Base-by-base conservation (phyloP, 2,888 invertebrate species). In the Automeris io region DNA sequence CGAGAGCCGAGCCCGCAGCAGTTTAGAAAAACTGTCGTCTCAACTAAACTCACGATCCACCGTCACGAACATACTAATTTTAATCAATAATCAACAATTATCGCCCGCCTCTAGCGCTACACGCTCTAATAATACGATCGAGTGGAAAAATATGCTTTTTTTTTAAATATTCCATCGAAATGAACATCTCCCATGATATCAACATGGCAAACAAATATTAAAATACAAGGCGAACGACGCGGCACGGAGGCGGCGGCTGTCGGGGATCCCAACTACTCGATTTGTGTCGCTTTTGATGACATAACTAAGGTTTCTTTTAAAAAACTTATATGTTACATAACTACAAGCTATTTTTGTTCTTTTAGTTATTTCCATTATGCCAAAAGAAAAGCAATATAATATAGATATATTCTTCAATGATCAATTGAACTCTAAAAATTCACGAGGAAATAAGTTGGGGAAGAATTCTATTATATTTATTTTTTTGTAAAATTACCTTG, bases 51-150 rank as follows among this genome's bases (percentile, higher is more conserved):
- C 78, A 78, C 81, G 49, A 63, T 71, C 79, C 75, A 74, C 77
- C 76, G 77, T 75, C 81, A 74, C 74, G 70, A 81, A 83, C 79
- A 77, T 73, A 46, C 79, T 83, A 83, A 79, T 77, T 78, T 82
- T 83, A 80, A 78, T 81, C 86, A 86, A 85, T 85, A 85, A 86
- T 86, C 86, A 86, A 86, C 86, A 86, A 86, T 82, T 78, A 79
- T 75, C 82, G 80, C 77, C 77, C 81, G 70, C 69, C 76, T 73
- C 81, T 83, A 83, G 78, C 73, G 75, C 80, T 82, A 83, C 81
- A 74, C 78, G 77, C 78, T 70, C 76, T 74, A 68, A 66, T 73
- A 71, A 70, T 80, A 81, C 77, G 76, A 75, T 80, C 80, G 70
- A 86, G 83, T 85, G 86, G 83, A 86, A 86, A 86, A 85, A 85